Conservation (phyloP, 2,113 vertebrate species). For the Phalacrocorax brasilianus region DNA sequence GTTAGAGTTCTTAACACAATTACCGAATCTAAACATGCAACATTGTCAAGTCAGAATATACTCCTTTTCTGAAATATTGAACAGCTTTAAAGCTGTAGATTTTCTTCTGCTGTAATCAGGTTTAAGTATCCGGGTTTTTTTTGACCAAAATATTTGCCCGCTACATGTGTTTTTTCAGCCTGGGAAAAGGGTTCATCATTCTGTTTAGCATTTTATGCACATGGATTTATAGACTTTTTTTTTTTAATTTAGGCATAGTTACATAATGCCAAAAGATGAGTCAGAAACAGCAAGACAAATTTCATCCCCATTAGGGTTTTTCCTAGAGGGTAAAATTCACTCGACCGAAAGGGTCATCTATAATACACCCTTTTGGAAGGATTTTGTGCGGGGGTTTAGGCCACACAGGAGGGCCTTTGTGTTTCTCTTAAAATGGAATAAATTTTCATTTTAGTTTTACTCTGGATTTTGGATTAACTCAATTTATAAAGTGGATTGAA, state of each 20-base stretch:
- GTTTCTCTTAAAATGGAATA: neutral
- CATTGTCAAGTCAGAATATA: neutral
- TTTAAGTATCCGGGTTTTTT: neutral
- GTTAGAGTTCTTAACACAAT: neutral
- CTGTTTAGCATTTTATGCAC: neutral
- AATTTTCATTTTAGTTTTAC: neutral
- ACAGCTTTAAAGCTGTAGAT: neutral
- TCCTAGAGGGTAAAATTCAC: neutral
- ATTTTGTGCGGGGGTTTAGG: neutral
- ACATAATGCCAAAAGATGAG: neutral
- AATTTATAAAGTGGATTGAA: neutral
- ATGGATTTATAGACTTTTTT: neutral
- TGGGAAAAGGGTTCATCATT: neutral
- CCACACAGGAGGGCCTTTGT: neutral
- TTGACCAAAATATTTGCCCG: neutral
- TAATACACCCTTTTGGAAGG: neutral
- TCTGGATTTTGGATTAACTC: neutral
- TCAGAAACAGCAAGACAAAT: neutral
- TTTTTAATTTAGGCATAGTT: neutral
- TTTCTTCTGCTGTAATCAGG: neutral
- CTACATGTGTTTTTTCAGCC: neutral
- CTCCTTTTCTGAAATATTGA: neutral
- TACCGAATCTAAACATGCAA: neutral
- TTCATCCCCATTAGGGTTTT: neutral
- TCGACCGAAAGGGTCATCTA: neutral